Percentiles rank a stretch among this genome's conserved stretches.
These are phyloP conservation scores for Tachypleus tridentatus DNA, from an alignment of 1,140 invertebrate species.

Conservation along the genomic window DNA sequence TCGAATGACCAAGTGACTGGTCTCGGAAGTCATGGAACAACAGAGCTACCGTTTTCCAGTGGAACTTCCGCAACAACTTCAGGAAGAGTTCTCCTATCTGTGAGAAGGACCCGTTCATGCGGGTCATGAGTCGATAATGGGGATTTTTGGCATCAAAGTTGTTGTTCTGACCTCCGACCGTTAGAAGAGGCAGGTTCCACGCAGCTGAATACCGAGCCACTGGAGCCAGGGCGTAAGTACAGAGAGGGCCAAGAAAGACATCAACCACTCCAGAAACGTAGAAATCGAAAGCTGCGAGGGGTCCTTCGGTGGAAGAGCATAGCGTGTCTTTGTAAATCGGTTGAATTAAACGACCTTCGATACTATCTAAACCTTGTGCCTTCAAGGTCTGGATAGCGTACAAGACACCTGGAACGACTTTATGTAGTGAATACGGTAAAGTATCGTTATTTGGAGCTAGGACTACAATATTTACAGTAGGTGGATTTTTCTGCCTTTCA, in stretches of 20 bases:
- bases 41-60: slow-evolving; percentile 48
- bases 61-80: slow-evolving; percentile 51
- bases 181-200: slow-evolving; percentile 80
- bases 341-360: no score
- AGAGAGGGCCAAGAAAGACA: slow-evolving; percentile 78
- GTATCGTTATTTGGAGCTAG: no score
- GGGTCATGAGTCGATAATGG: slow-evolving; percentile 60
- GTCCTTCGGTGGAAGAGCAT: slow-evolving; percentile 62
- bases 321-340: slow-evolving; percentile 51
- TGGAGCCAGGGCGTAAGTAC: slow-evolving; percentile 80
- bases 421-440: no score
- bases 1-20: slow-evolving; percentile 45
- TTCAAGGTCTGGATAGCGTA: no score
- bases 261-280: slow-evolving; percentile 50
- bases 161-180: slow-evolving; percentile 67
- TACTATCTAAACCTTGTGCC: no score
- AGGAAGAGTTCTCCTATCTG: slow-evolving; percentile 45
- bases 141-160: slow-evolving; percentile 53
- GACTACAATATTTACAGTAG: no score
- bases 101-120: slow-evolving; percentile 70
- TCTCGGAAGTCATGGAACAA: slow-evolving; percentile 30
- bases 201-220: slow-evolving; percentile 70
- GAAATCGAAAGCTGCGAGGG: slow-evolving; percentile 63
- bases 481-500: no score
- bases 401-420: no score